These are phyloP conservation scores for Apodemia mormo DNA, from an alignment of 2,888 invertebrate genomes.

Conservation along the genomic window DNA sequence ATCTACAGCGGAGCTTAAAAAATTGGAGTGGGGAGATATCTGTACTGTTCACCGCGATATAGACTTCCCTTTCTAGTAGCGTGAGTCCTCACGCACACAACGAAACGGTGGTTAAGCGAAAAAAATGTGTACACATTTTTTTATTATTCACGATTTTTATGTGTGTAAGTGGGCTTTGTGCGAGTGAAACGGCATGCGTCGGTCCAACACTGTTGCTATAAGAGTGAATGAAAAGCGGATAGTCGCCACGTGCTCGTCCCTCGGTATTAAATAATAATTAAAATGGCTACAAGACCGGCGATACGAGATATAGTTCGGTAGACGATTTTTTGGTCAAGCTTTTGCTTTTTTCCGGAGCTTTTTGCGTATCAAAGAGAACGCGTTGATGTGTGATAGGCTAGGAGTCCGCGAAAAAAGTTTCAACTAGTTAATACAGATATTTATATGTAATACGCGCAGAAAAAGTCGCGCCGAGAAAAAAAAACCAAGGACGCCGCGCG, in stretches of 20 bases:
- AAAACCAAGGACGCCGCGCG: constrained; percentile 78
- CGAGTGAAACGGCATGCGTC: constrained; percentile 54
- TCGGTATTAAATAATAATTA: constrained; percentile 82
- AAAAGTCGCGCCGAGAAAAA: constrained; percentile 77
- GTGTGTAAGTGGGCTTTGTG: constrained; percentile 80
- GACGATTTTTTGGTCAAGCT: constrained; percentile 80
- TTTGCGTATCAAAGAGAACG: constrained; percentile 68
- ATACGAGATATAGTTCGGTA: constrained; percentile 77
- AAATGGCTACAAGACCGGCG: constrained; percentile 80
- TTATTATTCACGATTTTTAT: constrained; percentile 82
- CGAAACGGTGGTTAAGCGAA: constrained; percentile 72
- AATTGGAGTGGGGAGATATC: constrained; percentile 73
- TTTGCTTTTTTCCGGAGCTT: constrained; percentile 71
- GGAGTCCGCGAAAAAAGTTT: constrained; percentile 51
- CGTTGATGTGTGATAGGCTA: constrained; percentile 57
- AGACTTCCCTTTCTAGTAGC: constrained; percentile 62
- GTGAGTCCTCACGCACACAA: constrained; percentile 76
- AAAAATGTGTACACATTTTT: constrained; percentile 82
- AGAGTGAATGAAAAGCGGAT: constrained; percentile 56
- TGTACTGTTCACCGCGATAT: constrained; percentile 50
- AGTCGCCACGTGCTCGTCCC: constrained; percentile 80
- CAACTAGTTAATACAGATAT: constrained; percentile 71
- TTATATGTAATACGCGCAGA: constrained; percentile 75
- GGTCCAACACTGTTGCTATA: constrained; percentile 43
- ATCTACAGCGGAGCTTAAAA: constrained; percentile 76